A percentile compares a stretch with the other conserved stretches of the same genome.
These are phyloP conservation scores for Pseudomyrmex sp. DNA, from an alignment of 1,140 invertebrate species.

Conservation along the genomic window DNA sequence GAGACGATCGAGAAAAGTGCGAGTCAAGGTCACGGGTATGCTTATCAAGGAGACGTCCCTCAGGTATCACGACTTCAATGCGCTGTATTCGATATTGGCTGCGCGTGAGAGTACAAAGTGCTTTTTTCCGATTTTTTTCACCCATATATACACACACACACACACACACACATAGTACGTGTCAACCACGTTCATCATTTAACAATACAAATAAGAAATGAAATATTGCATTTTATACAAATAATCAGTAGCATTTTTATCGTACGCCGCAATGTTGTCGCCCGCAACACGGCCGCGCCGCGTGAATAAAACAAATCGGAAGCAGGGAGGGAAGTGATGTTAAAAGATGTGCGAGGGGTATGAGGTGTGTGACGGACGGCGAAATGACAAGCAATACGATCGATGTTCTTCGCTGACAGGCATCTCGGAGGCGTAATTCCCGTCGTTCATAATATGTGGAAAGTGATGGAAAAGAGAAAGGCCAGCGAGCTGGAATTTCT, in stretches of 20 bases:
- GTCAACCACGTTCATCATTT: not conserved
- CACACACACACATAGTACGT: not conserved
- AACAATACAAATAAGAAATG: not conserved
- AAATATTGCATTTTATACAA: not conserved
- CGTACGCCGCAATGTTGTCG: not conserved
- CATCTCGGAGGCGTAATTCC: conserved; percentile 42
- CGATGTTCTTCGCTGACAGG: conserved; percentile 22
- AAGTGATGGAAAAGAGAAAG: conserved; percentile 23
- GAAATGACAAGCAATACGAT: conserved; percentile 35
- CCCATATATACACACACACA: not conserved
- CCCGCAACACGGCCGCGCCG: not conserved
- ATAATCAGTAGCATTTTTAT: not conserved
- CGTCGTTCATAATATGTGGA: conserved; percentile 14
- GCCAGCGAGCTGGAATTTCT: conserved; percentile 21
- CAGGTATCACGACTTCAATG: conserved; percentile 76
- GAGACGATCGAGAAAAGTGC: conserved; percentile 66
- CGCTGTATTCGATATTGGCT: conserved; percentile 1
- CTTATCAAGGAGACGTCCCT: conserved; percentile 83
- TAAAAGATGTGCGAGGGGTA: not conserved
- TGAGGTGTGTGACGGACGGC: not conserved
- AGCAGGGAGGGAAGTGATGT: not conserved
- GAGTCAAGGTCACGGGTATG: conserved; percentile 76
- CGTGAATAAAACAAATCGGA: not conserved
- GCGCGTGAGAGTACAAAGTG: not conserved
- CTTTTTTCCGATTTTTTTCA: not conserved